phyloP scores from a whole-genome alignment of 2,797 vertebrate species.

The Labroides dimidiatus region DNA sequence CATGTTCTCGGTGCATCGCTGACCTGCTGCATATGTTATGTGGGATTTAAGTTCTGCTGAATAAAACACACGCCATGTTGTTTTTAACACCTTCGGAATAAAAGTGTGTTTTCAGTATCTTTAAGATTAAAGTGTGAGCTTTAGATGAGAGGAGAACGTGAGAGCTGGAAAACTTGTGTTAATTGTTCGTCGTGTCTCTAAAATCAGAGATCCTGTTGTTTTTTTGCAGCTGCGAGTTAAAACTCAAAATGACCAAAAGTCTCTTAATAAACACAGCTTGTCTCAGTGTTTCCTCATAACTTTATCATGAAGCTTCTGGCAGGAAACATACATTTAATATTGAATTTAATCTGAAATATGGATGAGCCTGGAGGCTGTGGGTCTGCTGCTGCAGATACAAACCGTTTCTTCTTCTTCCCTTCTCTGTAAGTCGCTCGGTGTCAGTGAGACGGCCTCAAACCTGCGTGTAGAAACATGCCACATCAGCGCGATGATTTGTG shows the following conservation, averaged over 20 bases:
- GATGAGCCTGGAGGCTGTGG: constrained; percentile 44
- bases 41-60: no score
- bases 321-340: constrained; percentile 47
- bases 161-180: no score
- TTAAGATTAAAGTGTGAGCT: no score
- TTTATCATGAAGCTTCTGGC: constrained; percentile 32
- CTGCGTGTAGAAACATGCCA: neutral
- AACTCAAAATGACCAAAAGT: neutral
- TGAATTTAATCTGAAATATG: constrained; percentile 47
- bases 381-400: constrained; percentile 39
- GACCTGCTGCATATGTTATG: no score
- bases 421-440: neutral
- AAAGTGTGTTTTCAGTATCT: no score
- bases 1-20: no score
- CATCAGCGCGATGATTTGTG: neutral
- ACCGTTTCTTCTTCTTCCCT: neutral
- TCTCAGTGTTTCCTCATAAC: constrained; percentile 29
- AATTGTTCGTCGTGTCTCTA: no score
- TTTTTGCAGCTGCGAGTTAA: neutral
- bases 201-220: no score
- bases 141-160: no score
- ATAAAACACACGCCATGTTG: no score
- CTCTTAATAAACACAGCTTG: neutral
- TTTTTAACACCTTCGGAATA: no score
- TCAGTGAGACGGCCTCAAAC: neutral